Conservation (phyloP, 2,797 vertebrate genomes). For the Spinus pinus region DNA sequence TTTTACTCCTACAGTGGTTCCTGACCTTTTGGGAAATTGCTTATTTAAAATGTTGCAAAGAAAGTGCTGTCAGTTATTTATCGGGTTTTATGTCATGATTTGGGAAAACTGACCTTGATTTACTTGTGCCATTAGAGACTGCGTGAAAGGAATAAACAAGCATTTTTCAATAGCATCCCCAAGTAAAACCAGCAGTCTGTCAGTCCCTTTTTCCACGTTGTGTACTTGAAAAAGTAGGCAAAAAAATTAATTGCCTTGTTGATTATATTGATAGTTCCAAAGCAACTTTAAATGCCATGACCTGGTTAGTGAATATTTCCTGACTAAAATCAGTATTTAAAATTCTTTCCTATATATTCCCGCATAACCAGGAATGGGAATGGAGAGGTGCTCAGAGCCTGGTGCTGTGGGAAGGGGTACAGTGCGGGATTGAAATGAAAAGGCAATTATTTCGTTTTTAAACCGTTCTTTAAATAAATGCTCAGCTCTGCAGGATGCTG, state of each 20-base stretch:
- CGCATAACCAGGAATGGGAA: not conserved
- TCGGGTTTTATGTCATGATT: slow-evolving; percentile 28
- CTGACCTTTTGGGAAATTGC: slow-evolving; percentile 21
- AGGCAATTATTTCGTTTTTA: slow-evolving; percentile 33
- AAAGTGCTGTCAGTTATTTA: slow-evolving; percentile 53
- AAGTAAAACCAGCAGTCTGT: not conserved
- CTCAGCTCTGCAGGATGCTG: not conserved
- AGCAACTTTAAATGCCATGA: not conserved
- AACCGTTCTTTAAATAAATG: not conserved
- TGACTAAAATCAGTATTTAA: not conserved
- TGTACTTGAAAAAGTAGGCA: not conserved
- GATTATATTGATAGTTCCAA: not conserved
- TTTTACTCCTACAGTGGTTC: not conserved
- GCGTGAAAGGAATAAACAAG: slow-evolving; percentile 19
- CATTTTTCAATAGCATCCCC: not conserved
- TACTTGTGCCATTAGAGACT: slow-evolving; percentile 49
- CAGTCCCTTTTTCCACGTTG: not conserved
- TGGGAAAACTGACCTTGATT: slow-evolving; percentile 53
- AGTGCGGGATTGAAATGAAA: not conserved
- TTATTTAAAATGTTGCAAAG: slow-evolving; percentile 26
- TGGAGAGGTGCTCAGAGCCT: not conserved
- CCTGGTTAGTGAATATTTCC: not conserved
- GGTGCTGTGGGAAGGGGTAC: not conserved
- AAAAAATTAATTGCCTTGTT: slow-evolving; percentile 1
- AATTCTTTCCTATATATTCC: not conserved